Conservation (phyloP, 2,113 vertebrate species). For the Lepisosteus oculatus region DNA sequence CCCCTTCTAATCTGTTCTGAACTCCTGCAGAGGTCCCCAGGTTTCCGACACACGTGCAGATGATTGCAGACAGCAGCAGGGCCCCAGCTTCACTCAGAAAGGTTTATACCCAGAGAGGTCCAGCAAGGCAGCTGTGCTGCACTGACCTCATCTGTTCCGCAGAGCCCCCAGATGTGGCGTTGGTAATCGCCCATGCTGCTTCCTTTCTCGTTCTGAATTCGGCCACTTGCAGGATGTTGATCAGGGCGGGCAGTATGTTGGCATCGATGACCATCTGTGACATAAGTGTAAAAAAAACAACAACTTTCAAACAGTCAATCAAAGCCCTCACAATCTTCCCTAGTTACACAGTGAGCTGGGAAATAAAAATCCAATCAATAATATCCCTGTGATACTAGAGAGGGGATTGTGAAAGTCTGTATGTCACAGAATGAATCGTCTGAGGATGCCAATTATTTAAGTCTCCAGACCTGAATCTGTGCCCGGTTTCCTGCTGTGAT, state of each 20-base stretch:
- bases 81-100: neutral
- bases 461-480: conserved; percentile 84
- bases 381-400: no score
- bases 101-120: neutral
- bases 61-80: neutral
- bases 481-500: conserved; percentile 96
- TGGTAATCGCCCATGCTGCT: conserved; percentile 96
- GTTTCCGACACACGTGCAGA: no score
- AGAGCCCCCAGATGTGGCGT: conserved; percentile 93
- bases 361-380: no score
- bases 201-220: conserved; percentile 97
- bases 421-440: no score
- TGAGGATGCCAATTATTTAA: no score
- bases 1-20: no score
- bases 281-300: conserved; percentile 22
- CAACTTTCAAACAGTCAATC: neutral
- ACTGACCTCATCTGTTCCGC: conserved; percentile 85
- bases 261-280: conserved; percentile 92
- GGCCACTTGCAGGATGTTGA: conserved; percentile 91
- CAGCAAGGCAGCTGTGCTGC: neutral
- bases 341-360: no score
- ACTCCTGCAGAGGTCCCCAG: no score
- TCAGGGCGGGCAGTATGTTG: conserved; percentile 88
- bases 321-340: no score
- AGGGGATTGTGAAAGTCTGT: no score